phyloP scores from a whole-genome alignment of 2,797 vertebrate genomes.

The Coregonus suidteri region DNA sequence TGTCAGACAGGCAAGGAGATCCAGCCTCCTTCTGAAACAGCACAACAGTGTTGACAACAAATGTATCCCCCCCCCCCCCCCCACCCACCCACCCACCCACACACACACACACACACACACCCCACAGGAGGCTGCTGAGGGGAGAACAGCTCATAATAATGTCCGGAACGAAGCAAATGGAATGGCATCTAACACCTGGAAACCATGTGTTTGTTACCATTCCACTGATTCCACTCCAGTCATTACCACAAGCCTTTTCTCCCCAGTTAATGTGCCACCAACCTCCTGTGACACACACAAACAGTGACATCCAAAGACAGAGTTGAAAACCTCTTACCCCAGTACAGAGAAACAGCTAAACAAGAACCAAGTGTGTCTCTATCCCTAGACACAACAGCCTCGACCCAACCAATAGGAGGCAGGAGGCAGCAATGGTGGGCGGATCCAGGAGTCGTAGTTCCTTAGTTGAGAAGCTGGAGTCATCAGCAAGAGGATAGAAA shows the following conservation, averaged over 20 bases:
- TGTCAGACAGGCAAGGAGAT: slow-evolving; percentile 69
- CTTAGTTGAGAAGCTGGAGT: background rate
- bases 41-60: background rate
- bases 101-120: slow-evolving; percentile 9
- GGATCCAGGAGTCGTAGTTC: background rate
- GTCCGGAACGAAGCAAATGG: too few species aligned
- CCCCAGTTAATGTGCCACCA: background rate
- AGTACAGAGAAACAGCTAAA: background rate
- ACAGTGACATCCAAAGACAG: background rate
- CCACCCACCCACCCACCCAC: too few species aligned
- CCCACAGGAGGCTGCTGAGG: background rate
- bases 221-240: too few species aligned
- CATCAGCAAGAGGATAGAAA: background rate
- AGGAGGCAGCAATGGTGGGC: slow-evolving; percentile 3
- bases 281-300: background rate
- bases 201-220: too few species aligned
- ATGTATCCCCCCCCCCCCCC: background rate
- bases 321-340: background rate
- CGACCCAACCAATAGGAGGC: background rate
- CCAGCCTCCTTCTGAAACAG: slow-evolving; percentile 53
- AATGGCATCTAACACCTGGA: too few species aligned
- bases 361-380: background rate
- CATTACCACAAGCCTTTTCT: too few species aligned
- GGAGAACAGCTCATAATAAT: background rate
- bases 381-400: background rate